Evolutionary conservation across 1,140 invertebrate species (phyloP), one percentile per base, ranked within the genome.

Genomic region (Helicoverpa zea): DNA sequence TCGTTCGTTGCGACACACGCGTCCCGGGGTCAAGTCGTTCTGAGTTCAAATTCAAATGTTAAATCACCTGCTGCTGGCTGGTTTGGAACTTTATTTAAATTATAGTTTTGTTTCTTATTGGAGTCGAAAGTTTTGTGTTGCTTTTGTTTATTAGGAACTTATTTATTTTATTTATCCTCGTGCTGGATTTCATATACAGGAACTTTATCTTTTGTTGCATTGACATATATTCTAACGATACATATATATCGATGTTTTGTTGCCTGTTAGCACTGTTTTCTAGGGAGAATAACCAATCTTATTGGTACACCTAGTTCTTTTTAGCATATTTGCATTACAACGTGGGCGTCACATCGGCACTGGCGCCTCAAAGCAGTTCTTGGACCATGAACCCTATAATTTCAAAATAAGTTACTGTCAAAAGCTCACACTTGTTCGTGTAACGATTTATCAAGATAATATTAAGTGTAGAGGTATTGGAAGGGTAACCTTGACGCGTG

Each of bases 11-110:
- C 84, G 77, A 80, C 77, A 80, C 70, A 64, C 76, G 64, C 78
- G 70, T 81, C 52, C 64, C 84, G 82, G 84, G 84, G 84, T 85
- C 78, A 85, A 56, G 66, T 73, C 74, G 82, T 80, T 80, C 80
- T 30, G 74, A 85, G 72, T 81, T 85, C 81, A 85, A 79, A 81
- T 83, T 84, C 64, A 70, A 78, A 79, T 58, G 64, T 58, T 79
- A 79, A 68, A 79, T 54, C 76, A 79, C 76, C 76, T 79, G 76
- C 52, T 79, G 76, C 52, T 23, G 5, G 30, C 30, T 77, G 7
- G 13, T 61, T 70, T 70, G 2, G 52, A 70, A 68, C 3, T 68
- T 64, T 49, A 54, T 64, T 51, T 23, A 43, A 78, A 78, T 12
- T 30, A 58, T 30, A 43, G 29, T 18, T 74, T 35, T 73, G 47